These are phyloP conservation scores for Drosophila ohnishii DNA, from an alignment of 1,140 invertebrate genomes.

Conservation along the genomic window DNA sequence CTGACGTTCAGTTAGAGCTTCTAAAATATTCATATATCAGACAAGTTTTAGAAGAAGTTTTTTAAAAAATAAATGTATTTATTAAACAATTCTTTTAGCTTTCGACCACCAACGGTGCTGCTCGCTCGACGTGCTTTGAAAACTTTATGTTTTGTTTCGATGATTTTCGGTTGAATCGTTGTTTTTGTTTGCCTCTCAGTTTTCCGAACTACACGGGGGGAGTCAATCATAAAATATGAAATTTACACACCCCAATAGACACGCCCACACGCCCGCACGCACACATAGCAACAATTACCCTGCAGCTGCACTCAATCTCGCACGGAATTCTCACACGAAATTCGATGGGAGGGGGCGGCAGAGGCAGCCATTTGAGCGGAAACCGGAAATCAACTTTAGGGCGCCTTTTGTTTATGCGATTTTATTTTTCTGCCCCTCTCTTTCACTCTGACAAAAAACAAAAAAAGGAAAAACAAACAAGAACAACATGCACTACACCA, in stretches of 20 bases:
- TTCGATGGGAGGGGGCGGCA: constrained; percentile 1
- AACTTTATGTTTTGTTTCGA: constrained; percentile 11
- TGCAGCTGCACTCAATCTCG: constrained; percentile 65
- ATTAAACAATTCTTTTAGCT: neutral
- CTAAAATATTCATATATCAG: neutral
- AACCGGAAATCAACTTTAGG: constrained; percentile 80
- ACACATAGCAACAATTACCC: constrained; percentile 63
- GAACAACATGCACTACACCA: constrained; percentile 19
- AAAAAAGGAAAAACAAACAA: constrained; percentile 18
- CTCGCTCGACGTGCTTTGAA: constrained; percentile 9
- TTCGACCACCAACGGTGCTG: neutral
- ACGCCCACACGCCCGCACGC: constrained; percentile 31
- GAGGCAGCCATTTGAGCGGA: constrained; percentile 72
- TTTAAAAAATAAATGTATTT: neutral
- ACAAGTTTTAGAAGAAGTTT: no score
- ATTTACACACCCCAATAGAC: constrained; percentile 56
- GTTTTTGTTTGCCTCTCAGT: constrained; percentile 16
- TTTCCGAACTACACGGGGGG: constrained; percentile 14
- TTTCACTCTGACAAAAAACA: neutral
- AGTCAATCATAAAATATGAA: constrained; percentile 81
- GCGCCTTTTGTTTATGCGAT: constrained; percentile 74
- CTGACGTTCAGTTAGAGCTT: neutral
- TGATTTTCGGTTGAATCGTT: constrained; percentile 15
- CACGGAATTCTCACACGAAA: constrained; percentile 73
- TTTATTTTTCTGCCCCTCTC: constrained; percentile 41